Evolutionary conservation across 2,888 invertebrate genomes (phyloP), one percentile per base, ranked within the genome.

Genomic region (Diaperis boleti): DNA sequence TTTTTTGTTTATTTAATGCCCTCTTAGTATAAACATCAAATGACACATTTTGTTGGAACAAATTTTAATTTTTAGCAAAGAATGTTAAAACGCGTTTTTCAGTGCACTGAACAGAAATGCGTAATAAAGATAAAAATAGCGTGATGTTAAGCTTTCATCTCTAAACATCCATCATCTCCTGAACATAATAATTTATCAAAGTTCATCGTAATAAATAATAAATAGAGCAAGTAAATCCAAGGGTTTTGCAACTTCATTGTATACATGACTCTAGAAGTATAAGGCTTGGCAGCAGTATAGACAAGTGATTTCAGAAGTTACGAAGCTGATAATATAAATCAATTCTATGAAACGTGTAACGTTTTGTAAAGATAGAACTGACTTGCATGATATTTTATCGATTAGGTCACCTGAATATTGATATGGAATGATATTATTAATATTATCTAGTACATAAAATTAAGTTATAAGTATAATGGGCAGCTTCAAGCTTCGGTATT

Each of bases 161-260:
- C 66, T 56, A 56, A 54, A 26, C 69, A 72, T 72, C 69, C 70
- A 72, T 72, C 72, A 72, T 72, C 60, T 62, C 56, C 2, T 50
- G 44, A 35, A 67, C 68, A 64, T 64, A 67, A 68, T 67, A 69
- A 71, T 71, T 70, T 70, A 71, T 70, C 71, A 71, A 69, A 67
- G 49, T 52, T 60, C 44, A 55, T 62, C 45, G 59, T 64, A 61
- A 66, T 68, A 68, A 68, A 68, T 70, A 69, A 69, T 69, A 66
- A 64, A 62, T 57, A 67, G 64, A 66, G 66, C 68, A 68, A 52
- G 35, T 31, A 62, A 49, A 56, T 17, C 14, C 20, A 49, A 39
- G 33, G 20, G 47, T 49, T 62, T 61, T 31, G 33, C 41, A 55
- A 29, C 26, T 14, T 26, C 22, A 13, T 10, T 55, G 37, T 62